Conservation (phyloP, 1,140 invertebrate species). For the Panulirus ornatus region DNA sequence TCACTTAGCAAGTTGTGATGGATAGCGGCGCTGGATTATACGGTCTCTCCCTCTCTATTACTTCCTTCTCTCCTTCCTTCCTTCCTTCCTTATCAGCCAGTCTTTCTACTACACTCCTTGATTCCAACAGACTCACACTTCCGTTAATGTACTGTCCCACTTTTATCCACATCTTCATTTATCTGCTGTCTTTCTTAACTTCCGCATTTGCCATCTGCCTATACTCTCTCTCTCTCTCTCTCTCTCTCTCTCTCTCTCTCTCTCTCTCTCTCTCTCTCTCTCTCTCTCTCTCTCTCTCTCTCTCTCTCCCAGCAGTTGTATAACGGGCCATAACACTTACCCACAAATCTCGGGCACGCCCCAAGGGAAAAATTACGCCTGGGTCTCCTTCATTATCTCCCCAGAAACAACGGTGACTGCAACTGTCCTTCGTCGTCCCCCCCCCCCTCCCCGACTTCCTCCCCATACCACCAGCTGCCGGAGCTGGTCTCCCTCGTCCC, state of each 20-base stretch:
- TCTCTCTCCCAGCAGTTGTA: background rate
- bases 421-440: no score
- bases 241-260: conserved; percentile 24
- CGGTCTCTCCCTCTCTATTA: conserved; percentile 11
- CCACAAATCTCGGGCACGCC: background rate
- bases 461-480: no score
- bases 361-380: background rate
- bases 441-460: no score
- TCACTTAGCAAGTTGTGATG: background rate
- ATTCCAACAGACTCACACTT: background rate
- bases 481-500: no score
- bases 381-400: no score
- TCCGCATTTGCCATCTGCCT: background rate
- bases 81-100: no score
- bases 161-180: background rate
- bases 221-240: background rate
- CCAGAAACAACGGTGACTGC: no score
- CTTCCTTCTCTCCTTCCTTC: background rate
- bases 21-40: background rate
- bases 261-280: conserved; percentile 22
- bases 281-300: conserved; percentile 15
- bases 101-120: background rate
- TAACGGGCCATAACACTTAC: background rate
- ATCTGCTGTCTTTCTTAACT: background rate
- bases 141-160: background rate